Conservation (phyloP, 2,797 vertebrate genomes). For the Clamator glandarius region DNA sequence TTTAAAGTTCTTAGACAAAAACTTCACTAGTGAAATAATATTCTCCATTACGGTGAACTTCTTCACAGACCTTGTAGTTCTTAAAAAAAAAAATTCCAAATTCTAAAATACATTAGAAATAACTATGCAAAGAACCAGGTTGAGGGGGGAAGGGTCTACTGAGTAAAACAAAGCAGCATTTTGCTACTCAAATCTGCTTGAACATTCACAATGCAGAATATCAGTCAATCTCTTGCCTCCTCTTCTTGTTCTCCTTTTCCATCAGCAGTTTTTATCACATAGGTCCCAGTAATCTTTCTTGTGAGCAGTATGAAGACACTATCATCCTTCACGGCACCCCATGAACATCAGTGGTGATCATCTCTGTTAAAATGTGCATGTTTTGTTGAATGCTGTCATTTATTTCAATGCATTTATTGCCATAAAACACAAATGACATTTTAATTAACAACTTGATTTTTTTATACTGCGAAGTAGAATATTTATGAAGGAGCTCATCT, state of each 20-base stretch:
- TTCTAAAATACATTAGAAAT: not conserved
- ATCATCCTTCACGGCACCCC: not conserved
- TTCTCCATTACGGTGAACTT: not conserved
- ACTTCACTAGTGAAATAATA: not conserved
- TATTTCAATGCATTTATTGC: conserved; percentile 47
- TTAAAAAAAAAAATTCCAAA: not conserved
- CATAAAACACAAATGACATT: conserved; percentile 53
- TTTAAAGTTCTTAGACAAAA: not conserved
- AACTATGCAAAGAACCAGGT: not conserved
- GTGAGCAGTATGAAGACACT: not conserved
- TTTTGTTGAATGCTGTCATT: conserved; percentile 47
- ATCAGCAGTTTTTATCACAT: not conserved
- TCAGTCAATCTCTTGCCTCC: not conserved
- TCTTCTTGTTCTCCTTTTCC: not conserved
- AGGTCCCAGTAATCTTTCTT: not conserved
- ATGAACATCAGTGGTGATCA: not conserved
- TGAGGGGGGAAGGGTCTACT: not conserved
- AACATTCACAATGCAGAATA: not conserved
- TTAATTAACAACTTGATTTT: conserved; percentile 71
- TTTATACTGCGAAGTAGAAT: conserved; percentile 58
- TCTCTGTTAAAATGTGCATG: not conserved
- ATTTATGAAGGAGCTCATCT: conserved; percentile 55
- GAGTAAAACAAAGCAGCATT: not conserved
- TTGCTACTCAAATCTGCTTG: not conserved
- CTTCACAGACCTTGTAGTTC: not conserved